These are phyloP conservation scores for Allophyes oxyacanthae DNA, from an alignment of 2,888 invertebrate genomes.

Conservation along the genomic window DNA sequence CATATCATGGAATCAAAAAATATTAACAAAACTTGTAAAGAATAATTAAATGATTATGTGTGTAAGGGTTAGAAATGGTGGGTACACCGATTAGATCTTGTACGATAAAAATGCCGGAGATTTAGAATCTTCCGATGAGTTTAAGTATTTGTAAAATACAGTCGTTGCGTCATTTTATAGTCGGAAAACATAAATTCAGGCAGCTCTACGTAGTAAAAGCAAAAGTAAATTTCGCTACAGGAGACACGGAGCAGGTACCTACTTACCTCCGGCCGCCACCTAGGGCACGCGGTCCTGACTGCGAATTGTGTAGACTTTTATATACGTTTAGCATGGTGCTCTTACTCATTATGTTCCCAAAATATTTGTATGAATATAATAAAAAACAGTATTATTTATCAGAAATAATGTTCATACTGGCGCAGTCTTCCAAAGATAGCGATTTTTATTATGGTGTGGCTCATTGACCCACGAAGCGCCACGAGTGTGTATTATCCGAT, in stretches of 20 bases:
- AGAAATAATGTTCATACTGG: constrained; percentile 74
- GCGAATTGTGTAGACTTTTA: constrained; percentile 68
- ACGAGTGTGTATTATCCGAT: constrained; percentile 39
- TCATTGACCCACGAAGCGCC: constrained; percentile 42
- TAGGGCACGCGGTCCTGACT: constrained; percentile 51
- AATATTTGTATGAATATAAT: constrained; percentile 73
- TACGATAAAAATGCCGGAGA: constrained; percentile 80
- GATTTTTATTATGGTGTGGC: constrained; percentile 50
- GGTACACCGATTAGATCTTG: constrained; percentile 79
- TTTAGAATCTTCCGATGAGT: constrained; percentile 84
- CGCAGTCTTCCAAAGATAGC: constrained; percentile 84
- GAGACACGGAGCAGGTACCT: constrained; percentile 44
- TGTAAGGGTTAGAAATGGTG: constrained; percentile 81
- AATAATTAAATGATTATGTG: constrained; percentile 76
- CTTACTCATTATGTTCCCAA: constrained; percentile 71
- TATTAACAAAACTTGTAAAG: constrained; percentile 78
- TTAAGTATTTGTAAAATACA: constrained; percentile 87
- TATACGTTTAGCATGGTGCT: constrained; percentile 84
- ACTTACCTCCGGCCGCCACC: constrained; percentile 42
- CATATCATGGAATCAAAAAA: constrained; percentile 86
- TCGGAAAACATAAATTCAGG: constrained; percentile 69
- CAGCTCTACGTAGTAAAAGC: constrained; percentile 67
- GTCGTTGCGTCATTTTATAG: constrained; percentile 72
- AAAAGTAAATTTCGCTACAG: constrained; percentile 54
- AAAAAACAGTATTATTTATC: constrained; percentile 82